Evolutionary conservation across 2,797 vertebrate species (phyloP).

Genomic region (Gambelia wislizenii): DNA sequence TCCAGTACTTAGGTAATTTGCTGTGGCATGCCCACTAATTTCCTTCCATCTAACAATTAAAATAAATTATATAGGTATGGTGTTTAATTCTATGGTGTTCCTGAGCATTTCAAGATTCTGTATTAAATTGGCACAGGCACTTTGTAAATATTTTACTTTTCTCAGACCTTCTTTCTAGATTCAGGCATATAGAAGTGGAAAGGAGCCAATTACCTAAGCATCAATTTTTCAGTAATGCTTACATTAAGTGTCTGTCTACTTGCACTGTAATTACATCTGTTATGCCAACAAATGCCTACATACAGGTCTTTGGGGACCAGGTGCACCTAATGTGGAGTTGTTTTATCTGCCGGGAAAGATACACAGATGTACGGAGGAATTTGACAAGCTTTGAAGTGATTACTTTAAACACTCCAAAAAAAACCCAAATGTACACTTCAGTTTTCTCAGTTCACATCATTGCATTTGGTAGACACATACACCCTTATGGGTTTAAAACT

Average conservation of each 20-base stretch:
- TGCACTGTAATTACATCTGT: slow-evolving; percentile 56
- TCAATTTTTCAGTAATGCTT: slow-evolving; percentile 67
- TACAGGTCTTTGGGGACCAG: slow-evolving; percentile 41
- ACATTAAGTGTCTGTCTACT: slow-evolving; percentile 57
- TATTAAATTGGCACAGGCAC: slow-evolving; percentile 32
- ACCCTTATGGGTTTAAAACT: slow-evolving; percentile 32
- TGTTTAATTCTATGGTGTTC: slow-evolving; percentile 45
- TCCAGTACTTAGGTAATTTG: background rate
- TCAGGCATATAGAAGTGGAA: slow-evolving; percentile 43
- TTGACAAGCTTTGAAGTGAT: slow-evolving; percentile 57
- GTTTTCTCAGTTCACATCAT: background rate
- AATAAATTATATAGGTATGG: slow-evolving; percentile 8
- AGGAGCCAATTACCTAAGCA: slow-evolving; percentile 31
- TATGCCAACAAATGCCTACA: slow-evolving; percentile 42
- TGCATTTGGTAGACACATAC: slow-evolving; percentile 18
- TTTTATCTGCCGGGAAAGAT: slow-evolving; percentile 52
- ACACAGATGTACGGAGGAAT: slow-evolving; percentile 46
- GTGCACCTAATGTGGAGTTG: slow-evolving; percentile 47
- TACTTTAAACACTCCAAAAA: slow-evolving; percentile 39
- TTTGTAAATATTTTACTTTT: slow-evolving; percentile 47
- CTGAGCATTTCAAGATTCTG: slow-evolving; percentile 50
- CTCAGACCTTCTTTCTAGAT: slow-evolving; percentile 47
- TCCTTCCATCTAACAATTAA: slow-evolving; percentile 43
- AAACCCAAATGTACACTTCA: slow-evolving; percentile 35
- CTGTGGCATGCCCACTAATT: background rate